These are phyloP conservation scores for Amniataba percoides DNA, from an alignment of 2,797 vertebrate genomes.

Conservation along the genomic window DNA sequence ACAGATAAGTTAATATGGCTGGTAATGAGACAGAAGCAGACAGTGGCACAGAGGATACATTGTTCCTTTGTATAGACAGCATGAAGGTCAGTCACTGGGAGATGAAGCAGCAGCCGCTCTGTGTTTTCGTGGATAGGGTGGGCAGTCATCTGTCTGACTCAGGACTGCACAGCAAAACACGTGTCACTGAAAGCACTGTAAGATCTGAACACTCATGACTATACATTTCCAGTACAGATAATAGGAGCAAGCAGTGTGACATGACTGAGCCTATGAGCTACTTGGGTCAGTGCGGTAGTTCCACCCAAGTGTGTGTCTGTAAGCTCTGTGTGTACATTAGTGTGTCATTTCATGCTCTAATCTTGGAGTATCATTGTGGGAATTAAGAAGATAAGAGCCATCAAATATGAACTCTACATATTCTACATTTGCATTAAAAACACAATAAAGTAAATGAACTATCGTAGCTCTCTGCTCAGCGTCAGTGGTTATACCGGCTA, in stretches of 20 bases:
- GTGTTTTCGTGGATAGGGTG: not conserved
- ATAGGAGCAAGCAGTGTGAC: too few relatives aligned
- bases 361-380: too few relatives aligned
- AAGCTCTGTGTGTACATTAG: not conserved
- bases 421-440: not conserved
- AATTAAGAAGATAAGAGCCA: too few relatives aligned
- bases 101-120: constrained; percentile 13
- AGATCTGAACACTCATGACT: not conserved
- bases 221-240: too few relatives aligned
- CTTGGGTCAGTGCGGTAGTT: too few relatives aligned
- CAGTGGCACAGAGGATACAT: constrained; percentile 49
- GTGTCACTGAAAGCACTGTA: not conserved
- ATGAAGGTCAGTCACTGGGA: not conserved
- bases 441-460: too few relatives aligned
- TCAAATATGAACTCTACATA: too few relatives aligned
- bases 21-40: constrained; percentile 48
- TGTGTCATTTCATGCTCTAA: too few relatives aligned
- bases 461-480: too few relatives aligned
- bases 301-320: not conserved
- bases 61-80: constrained; percentile 46
- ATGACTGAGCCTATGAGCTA: not conserved
- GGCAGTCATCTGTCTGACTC: not conserved
- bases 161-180: not conserved
- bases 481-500: too few relatives aligned
- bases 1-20: constrained; percentile 70